Base-by-base conservation (phyloP, 2,797 vertebrate species). In the Sarcophilus harrisii region DNA sequence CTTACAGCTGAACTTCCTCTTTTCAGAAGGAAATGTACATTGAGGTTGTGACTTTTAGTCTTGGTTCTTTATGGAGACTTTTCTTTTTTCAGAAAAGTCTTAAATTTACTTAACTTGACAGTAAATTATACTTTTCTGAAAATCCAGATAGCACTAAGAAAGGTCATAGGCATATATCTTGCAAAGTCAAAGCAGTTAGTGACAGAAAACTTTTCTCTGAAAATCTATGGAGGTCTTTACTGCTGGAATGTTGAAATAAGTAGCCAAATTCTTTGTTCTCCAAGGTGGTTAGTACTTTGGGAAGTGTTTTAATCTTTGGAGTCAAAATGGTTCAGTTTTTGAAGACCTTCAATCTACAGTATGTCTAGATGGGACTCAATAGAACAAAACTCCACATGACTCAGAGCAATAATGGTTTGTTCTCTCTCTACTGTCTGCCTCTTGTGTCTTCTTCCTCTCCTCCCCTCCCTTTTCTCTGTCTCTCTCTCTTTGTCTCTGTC, bases 61-160 rank as follows among this genome's bases (percentile, higher is more conserved):
- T 92, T 52, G 81, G 29, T 54, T 81, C 54, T 95, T 87, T 60
- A 38, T 57, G 90, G 30, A 73, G 4, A 66, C n/a, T 94, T 96
- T 73, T 96, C 49, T 55, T 55, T 93, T 73, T 96, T 93, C 32
- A 95, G 73, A 32, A 93, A 93, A 8, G 1, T 28, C 57, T 52
- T 13, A 55, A 12, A 30, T 92, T 90, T 95, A 93, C 66, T 55
- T 73, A 89, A 81, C 57, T 90, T n/a, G 89, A 16, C 29, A 87
- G n/a, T 58, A 91, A 92, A 52, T 38, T 90, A 57, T 30, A 13
- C n/a, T 95, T 66, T 87, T 49, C 45, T 27, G n/a, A 58, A 94
- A 66, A 58, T 54, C 66, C 93, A 89, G 45, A 57, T 58, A 92
- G 55, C 49, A 30, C 1, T 59, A 45, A 28, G 10, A 24, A 11